Percentiles rank a stretch among this genome's conserved stretches.
These are phyloP conservation scores for Aspiorhynchus laticeps DNA, from an alignment of 2,113 vertebrate genomes.

Conservation along the genomic window DNA sequence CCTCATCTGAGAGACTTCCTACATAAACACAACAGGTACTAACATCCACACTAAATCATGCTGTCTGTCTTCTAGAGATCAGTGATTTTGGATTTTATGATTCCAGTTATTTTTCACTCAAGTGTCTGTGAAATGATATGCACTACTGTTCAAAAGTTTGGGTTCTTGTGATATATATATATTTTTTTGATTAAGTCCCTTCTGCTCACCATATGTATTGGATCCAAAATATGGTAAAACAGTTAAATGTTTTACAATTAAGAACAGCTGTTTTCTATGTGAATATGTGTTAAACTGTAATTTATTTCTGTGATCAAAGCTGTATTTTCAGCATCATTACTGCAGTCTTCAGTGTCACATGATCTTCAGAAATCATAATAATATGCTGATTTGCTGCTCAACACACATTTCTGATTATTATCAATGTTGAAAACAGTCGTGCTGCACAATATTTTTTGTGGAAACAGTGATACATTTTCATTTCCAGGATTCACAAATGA, in stretches of 20 bases:
- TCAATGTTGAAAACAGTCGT: too few relatives aligned
- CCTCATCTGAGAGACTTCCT: slow-evolving; percentile 85
- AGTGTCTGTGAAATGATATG: neutral
- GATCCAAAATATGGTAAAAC: neutral
- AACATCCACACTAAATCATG: neutral
- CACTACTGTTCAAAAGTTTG: too few relatives aligned
- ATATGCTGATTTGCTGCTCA: too few relatives aligned
- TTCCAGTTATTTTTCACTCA: too few relatives aligned
- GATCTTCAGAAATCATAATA: neutral
- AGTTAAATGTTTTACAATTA: neutral
- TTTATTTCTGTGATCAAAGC: too few relatives aligned
- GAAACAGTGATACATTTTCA: neutral
- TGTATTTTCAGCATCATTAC: too few relatives aligned
- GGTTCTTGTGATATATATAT: too few relatives aligned
- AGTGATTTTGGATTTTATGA: too few relatives aligned
- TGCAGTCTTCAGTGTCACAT: neutral
- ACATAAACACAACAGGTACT: slow-evolving; percentile 70
- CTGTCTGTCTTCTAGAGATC: neutral
- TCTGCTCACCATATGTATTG: neutral
- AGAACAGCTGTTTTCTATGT: neutral
- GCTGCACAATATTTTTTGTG: neutral
- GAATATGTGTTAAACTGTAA: neutral
- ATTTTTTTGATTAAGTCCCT: too few relatives aligned
- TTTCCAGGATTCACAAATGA: neutral
- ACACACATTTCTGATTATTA: too few relatives aligned